Evolutionary conservation across 1,140 invertebrate species (phyloP), one percentile per base, ranked within the genome.

Genomic region (Ceratitis capitata): DNA sequence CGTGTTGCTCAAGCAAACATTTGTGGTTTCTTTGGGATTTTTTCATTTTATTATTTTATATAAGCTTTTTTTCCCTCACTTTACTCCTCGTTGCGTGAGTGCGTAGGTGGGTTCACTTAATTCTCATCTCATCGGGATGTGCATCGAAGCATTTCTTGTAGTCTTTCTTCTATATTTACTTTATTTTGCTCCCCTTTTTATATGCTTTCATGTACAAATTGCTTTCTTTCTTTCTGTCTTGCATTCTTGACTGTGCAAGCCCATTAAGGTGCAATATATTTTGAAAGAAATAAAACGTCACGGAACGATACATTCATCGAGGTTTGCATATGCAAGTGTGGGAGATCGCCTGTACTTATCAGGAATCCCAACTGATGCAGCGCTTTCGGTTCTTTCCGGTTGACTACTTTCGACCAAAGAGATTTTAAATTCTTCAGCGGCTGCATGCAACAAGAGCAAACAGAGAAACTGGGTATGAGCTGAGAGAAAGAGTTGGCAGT

Each of bases 231-330:
- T n/a, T n/a, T n/a, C 53, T 56, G 10, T 19, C 56, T 78, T 78
- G 19, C 39, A 32, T 26, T 78, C 35, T 23, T 47, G 39, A 78
- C 69, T 78, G 19, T 45, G 26, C n/a, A 78, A 45, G 39, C 69
- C n/a, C 69, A 78, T 78, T 78, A 78, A 78, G 45, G 69, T 78
- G 39, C 23, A 78, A 78, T 78, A 78, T 78, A 78, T 78, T 78
- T 23, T 23, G n/a, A 47, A 19, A n/a, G n/a, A n/a, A n/a, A n/a
- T n/a, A n/a, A 23, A 78, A 47, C 69, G 39, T 78, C 69, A 45
- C 69, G 69, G 19, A 45, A 26, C 6, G 12, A 78, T 78, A n/a
- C n/a, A n/a, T n/a, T n/a, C n/a, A n/a, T n/a, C n/a, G n/a, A n/a
- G n/a, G n/a, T 2, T n/a, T 7, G 51, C 3, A n/a, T 56, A 23